phyloP scores from a whole-genome alignment of 2,888 invertebrate genomes.

The Atethmia centrago region DNA sequence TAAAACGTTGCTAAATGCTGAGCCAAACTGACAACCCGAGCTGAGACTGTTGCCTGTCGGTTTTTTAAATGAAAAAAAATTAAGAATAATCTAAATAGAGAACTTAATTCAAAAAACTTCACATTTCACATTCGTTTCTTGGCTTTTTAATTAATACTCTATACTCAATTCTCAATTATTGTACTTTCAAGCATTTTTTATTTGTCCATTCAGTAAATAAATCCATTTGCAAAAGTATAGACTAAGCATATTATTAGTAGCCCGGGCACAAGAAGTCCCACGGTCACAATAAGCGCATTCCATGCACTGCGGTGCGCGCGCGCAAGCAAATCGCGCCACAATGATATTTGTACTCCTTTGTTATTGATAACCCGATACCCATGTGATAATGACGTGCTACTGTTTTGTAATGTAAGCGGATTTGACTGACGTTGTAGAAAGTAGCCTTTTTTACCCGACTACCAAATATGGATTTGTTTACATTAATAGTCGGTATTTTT shows the following conservation, averaged over 20 bases:
- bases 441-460: not conserved
- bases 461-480: no score
- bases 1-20: no score
- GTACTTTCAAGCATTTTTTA: not conserved
- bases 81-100: not conserved
- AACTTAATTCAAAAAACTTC: no score
- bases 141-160: no score
- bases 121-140: no score
- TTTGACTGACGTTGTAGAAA: slow-evolving; percentile 12
- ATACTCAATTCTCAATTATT: no score
- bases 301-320: slow-evolving; percentile 36
- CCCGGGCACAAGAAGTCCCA: slow-evolving; percentile 45
- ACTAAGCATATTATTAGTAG: slow-evolving; percentile 1
- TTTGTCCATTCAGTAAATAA: not conserved
- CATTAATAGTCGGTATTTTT: no score
- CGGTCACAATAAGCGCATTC: slow-evolving; percentile 62
- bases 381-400: slow-evolving; percentile 52
- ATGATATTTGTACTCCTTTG: slow-evolving; percentile 63
- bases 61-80: not conserved
- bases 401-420: slow-evolving; percentile 41
- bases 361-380: slow-evolving; percentile 62
- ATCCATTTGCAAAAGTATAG: not conserved
- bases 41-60: not conserved
- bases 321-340: slow-evolving; percentile 58
- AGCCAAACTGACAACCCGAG: not conserved